A percentile compares a stretch with the other conserved stretches of the same genome.
phyloP scores from a whole-genome alignment of 2,888 invertebrate genomes.

The Polydrusus cervinus region DNA sequence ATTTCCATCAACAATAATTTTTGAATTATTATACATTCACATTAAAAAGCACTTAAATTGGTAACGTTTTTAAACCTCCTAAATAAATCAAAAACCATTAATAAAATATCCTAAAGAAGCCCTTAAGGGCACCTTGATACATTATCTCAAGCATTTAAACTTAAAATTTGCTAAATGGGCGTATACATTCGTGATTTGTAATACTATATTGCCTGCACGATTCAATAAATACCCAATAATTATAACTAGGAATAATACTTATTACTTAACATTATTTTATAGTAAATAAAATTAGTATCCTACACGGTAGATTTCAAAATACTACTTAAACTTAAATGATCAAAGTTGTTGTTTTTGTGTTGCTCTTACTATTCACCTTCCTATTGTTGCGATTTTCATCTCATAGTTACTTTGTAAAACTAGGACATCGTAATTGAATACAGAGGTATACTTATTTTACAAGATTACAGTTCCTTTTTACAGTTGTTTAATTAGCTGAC shows the following conservation, averaged over 20 bases:
- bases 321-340: constrained; percentile 26
- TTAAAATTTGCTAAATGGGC: constrained; percentile 48
- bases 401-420: background rate
- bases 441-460: background rate
- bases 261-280: constrained; percentile 50
- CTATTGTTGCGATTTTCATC: constrained; percentile 17
- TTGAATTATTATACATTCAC: too few species aligned
- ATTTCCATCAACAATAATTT: too few species aligned
- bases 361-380: constrained; percentile 7
- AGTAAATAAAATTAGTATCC: constrained; percentile 53
- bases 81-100: constrained; percentile 39
- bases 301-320: constrained; percentile 38
- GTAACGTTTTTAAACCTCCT: constrained; percentile 20
- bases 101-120: constrained; percentile 35
- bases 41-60: too few species aligned
- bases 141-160: constrained; percentile 47
- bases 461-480: constrained; percentile 4
- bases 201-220: constrained; percentile 49
- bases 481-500: background rate
- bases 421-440: constrained; percentile 2
- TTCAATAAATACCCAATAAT: constrained; percentile 52
- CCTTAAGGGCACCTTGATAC: constrained; percentile 28
- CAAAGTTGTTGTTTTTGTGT: constrained; percentile 6
- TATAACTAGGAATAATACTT: constrained; percentile 50
- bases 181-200: constrained; percentile 49